Base-by-base conservation (phyloP, 2,888 invertebrate genomes). In the Lapara coniferarum region DNA sequence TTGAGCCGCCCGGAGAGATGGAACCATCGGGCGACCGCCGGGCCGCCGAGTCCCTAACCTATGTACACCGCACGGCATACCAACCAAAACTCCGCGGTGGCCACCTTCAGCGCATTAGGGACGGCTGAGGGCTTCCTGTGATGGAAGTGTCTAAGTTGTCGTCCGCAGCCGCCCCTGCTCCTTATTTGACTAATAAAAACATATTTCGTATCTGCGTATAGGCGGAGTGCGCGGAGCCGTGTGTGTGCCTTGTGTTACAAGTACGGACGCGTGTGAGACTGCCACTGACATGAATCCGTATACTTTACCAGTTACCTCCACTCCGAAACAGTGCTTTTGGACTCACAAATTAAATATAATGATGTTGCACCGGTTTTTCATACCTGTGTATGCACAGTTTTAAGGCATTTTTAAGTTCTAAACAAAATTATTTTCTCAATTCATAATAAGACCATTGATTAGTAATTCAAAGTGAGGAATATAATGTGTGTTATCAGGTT, bases 181-280 rank as follows among this genome's bases (percentile, higher is more conserved):
- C n/a, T n/a, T n/a, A n/a, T n/a, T n/a, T n/a, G n/a, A n/a, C n/a
- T n/a, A n/a, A n/a, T n/a, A n/a, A n/a, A n/a, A n/a, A n/a, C n/a
- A n/a, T 12, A 16, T n/a, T 68, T 14, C 68, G 52, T 68, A 6
- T 51, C 68, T 68, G 68, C 12, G 30, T 19, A 49, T 16, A 10
- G 77, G 71, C 75, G 74, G 76, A 77, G 77, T 68, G 74, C 80
- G 79, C 81, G 78, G 78, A 78, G 78, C 81, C n/a, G n/a, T n/a
- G n/a, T 77, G 78, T 77, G 78, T 77, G 81, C 81, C 85, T 83
- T 83, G 85, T 84, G 79, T 76, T 82, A 81, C 87, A 82, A 78
- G 81, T 74, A 81, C 76, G 71, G 73, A 76, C 76, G 70, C 78
- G 76, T 81, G 75, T 73, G 73, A 68, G 71, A 75, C 78, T 75